Conservation (phyloP, 2,797 vertebrate species). For the Falco peregrinus region DNA sequence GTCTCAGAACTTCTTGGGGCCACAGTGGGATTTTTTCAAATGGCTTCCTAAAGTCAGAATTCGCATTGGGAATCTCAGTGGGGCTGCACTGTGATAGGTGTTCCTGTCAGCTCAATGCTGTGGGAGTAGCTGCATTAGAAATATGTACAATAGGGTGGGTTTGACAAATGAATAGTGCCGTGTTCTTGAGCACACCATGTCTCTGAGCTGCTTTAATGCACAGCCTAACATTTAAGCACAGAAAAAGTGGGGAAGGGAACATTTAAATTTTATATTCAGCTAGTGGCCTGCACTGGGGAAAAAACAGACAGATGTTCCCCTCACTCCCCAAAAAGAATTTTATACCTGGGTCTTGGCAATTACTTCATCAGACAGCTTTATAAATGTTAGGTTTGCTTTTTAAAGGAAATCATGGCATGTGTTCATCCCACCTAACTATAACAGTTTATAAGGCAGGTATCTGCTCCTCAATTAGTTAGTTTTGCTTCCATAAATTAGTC, state of each 20-base stretch:
- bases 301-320: neutral
- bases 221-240: slow-evolving; percentile 1
- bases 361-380: neutral
- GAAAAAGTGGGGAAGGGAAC: neutral
- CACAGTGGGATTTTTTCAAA: neutral
- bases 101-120: neutral
- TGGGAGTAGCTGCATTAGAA: slow-evolving; percentile 38
- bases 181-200: neutral
- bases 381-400: neutral
- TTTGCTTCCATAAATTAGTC: neutral
- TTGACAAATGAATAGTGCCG: slow-evolving; percentile 22
- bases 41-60: neutral
- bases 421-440: neutral
- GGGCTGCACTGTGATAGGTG: fast-evolving
- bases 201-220: slow-evolving; percentile 5
- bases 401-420: neutral
- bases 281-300: neutral
- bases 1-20: neutral
- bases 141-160: neutral
- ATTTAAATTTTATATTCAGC: neutral
- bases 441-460: neutral
- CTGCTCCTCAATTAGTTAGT: neutral
- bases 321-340: neutral
- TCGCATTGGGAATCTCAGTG: neutral
- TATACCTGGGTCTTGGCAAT: neutral